phyloP scores from a whole-genome alignment of 2,113 vertebrate species.

The Orientallactaga bullata region DNA sequence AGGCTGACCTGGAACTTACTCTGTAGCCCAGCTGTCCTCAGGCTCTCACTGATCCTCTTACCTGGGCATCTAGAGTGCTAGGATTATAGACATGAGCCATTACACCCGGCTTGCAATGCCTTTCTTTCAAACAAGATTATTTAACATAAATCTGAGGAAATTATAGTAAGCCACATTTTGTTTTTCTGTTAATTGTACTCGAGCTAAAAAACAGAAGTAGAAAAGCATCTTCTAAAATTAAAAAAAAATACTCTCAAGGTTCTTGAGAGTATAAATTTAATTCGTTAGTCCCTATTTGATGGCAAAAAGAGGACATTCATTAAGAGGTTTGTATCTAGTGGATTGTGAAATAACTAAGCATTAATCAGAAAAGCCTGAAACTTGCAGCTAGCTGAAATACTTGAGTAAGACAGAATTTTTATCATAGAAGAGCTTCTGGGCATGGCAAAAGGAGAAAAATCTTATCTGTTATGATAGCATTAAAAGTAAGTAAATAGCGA shows the following conservation, averaged over 20 bases:
- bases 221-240: conserved; percentile 24
- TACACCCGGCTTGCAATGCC: too few species aligned
- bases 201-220: conserved; percentile 32
- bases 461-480: too few species aligned
- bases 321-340: neutral
- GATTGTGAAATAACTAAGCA: neutral
- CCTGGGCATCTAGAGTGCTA: too few species aligned
- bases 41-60: too few species aligned
- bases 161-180: neutral
- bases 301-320: neutral
- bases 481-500: neutral
- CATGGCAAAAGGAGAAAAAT: neutral
- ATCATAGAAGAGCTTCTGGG: neutral
- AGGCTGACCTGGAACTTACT: too few species aligned
- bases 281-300: neutral
- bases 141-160: conserved; percentile 20
- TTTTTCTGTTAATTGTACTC: conserved; percentile 24
- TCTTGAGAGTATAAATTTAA: neutral
- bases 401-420: neutral
- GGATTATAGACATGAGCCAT: too few species aligned
- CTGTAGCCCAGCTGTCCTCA: too few species aligned
- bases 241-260: neutral
- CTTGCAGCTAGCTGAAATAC: neutral
- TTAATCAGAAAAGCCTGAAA: neutral
- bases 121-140: conserved; percentile 45